phyloP scores from a whole-genome alignment of 2,113 vertebrate species.

The Isurus oxyrinchus region DNA sequence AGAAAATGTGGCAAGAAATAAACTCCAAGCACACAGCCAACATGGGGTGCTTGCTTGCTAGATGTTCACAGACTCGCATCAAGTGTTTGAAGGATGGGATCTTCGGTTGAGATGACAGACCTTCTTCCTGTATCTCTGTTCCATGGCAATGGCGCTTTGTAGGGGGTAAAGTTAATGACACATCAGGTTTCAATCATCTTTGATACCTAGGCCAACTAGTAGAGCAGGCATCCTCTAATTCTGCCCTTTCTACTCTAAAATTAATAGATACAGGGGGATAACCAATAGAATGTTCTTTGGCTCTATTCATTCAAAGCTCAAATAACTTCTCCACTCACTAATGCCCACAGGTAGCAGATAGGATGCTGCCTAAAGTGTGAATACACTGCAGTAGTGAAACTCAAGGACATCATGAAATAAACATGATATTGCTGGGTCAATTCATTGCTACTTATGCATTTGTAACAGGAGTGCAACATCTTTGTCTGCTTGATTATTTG shows the following conservation, averaged over 20 bases:
- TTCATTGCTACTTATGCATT: not conserved
- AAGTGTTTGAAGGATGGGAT: not conserved
- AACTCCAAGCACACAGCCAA: not conserved
- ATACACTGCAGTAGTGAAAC: not conserved
- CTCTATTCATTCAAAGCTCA: not conserved
- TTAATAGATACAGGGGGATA: not conserved
- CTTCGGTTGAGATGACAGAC: not conserved
- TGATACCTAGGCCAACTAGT: not conserved
- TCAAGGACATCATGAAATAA: not conserved
- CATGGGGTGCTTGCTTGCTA: not conserved
- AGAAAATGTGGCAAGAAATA: not conserved
- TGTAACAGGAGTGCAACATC: not conserved
- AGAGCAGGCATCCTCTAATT: not conserved
- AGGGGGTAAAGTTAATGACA: not conserved
- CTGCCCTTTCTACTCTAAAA: not conserved
- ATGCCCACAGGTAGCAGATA: not conserved
- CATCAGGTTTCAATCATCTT: not conserved
- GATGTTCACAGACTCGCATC: not conserved
- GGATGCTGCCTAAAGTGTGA: not conserved
- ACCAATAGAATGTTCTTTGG: not conserved
- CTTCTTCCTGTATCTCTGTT: not conserved
- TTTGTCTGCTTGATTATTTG: not conserved
- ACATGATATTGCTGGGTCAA: not conserved
- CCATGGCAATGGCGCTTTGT: not conserved
- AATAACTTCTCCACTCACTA: not conserved